phyloP scores from a whole-genome alignment of 1,140 invertebrate genomes.

The Homarus americanus region DNA sequence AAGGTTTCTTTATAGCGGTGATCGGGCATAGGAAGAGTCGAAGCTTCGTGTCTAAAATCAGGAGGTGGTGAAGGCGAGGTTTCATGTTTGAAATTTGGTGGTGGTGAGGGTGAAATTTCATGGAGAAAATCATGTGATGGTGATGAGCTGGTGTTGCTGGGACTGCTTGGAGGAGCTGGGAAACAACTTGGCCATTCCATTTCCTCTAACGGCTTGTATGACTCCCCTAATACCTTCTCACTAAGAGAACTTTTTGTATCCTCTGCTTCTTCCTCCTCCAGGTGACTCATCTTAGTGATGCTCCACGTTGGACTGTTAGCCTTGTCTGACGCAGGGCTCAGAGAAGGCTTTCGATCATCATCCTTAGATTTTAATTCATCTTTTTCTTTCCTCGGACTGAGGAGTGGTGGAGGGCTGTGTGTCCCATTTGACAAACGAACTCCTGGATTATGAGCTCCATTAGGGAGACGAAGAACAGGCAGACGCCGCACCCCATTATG shows the following conservation, averaged over 20 bases:
- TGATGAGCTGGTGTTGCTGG: conserved; percentile 45
- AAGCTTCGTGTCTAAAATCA: conserved; percentile 40
- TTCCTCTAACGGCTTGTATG: conserved; percentile 60
- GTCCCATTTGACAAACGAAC: conserved; percentile 60
- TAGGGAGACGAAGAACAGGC: conserved; percentile 55
- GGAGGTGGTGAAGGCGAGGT: conserved; percentile 52
- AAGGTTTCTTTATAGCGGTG: neutral
- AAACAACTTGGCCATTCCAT: conserved; percentile 59
- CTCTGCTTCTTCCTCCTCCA: conserved; percentile 58
- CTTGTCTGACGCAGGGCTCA: conserved; percentile 57
- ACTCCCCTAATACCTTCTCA: conserved; percentile 36
- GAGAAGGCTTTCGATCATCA: conserved; percentile 45
- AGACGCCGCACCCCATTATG: conserved; percentile 60
- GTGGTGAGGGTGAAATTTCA: conserved; percentile 60
- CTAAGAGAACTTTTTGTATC: conserved; percentile 44
- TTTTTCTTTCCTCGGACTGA: conserved; percentile 52
- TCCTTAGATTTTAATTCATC: conserved; percentile 32
- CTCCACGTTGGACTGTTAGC: conserved; percentile 64
- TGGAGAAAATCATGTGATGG: conserved; percentile 56
- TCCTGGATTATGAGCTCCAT: conserved; percentile 63
- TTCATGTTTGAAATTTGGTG: conserved; percentile 60
- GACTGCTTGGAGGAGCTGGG: conserved; percentile 66
- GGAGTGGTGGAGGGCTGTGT: conserved; percentile 58
- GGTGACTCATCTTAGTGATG: conserved; percentile 56
- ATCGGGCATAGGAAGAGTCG: conserved; percentile 48